Evolutionary conservation across 2,797 vertebrate genomes (phyloP), one percentile per base, ranked within the genome.

Genomic region (Odontamblyopus rebecca): DNA sequence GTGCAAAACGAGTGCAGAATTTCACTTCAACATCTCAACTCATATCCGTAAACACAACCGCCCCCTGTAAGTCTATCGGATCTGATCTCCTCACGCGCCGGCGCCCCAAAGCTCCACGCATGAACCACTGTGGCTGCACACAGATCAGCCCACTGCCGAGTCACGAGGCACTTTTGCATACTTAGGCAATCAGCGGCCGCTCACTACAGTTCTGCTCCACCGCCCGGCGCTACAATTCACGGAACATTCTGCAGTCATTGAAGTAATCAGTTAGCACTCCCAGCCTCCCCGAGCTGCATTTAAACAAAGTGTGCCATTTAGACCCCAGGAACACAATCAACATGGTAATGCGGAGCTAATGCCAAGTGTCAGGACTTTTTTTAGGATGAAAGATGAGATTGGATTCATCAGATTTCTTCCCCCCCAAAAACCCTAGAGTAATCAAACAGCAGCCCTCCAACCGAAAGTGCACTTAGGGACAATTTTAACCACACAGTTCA

Each of bases 131-230:
- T 82, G 50, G 30, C 2, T 15, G 61, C 64, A 44, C 41, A 19
- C 69, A 77, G 66, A 51, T 61, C 44, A 68, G 44, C 66, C 23
- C 73, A 32, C 57, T 72, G 68, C 63, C 78, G 68, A 82, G 74
- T 86, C 80, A 26, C 74, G 67, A 70, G 64, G 75, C 81, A 85
- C 85, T 91, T 84, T 48, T 85, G 79, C 85, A 88, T 85, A 90
- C 88, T 91, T 78, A 88, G 76, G 80, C 87, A 90, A 90, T 89
- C 89, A 92, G 81, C 38, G 75, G 69, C 77, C 66, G 19, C 77
- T 82, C 71, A 72, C 83, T 85, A 75, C 82, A 72, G 80, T 81
- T 86, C 84, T 86, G 72, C 80, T 88, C 87, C 64, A 73, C 76
- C 12, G 79, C 80, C 75, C 57, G 70, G 54, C 3, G 12, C 74